Base-by-base conservation (phyloP, 1,140 invertebrate species). In the Drosophila baimaii region DNA sequence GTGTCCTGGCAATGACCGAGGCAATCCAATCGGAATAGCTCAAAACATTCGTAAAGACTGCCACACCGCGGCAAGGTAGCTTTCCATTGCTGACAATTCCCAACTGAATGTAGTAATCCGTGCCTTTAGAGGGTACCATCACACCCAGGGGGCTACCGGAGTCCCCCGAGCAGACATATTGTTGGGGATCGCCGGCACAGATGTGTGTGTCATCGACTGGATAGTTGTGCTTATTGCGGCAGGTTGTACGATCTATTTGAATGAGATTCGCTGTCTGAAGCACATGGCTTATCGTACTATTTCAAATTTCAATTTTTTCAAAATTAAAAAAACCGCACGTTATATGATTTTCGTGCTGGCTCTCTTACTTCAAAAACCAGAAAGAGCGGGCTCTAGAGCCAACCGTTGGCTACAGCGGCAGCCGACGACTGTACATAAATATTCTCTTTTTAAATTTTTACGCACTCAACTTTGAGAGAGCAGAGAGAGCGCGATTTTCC, bases 21-120 rank as follows among this genome's bases (percentile, higher is more conserved):
- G 5, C 13, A 29, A 61, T 61, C 58, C 46, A 61, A 3, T 33
- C 3, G 12, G 46, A 23, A 8, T 25, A 61, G n/a, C 29, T 35
- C 3, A 61, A 0, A 5, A 61, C 31, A 13, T 61, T 61, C 1
- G 58, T 61, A 13, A 51, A 61, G n/a, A 52, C 29, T 9, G 29
- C 17, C 10, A 35, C 23, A 0, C 46, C 29, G 2, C 5, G 13
- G 12, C 46, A 61, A 3, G n/a, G 8, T 1, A 1, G 9, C 2
- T 0, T 0, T 13, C 46, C 59, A 21, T 25, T 8, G 51, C 59
- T 63, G 5, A 63, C 59, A n/a, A 63, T 41, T 5, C 59, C 59
- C 3, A 57, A 1, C n/a, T 52, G 57, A 25, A 51, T 21, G n/a
- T 52, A 35, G 15, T 31, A 21, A 2, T 58, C 0, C 5, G 12